Conservation (phyloP, 2,113 vertebrate species). For the Chloebia gouldiae region DNA sequence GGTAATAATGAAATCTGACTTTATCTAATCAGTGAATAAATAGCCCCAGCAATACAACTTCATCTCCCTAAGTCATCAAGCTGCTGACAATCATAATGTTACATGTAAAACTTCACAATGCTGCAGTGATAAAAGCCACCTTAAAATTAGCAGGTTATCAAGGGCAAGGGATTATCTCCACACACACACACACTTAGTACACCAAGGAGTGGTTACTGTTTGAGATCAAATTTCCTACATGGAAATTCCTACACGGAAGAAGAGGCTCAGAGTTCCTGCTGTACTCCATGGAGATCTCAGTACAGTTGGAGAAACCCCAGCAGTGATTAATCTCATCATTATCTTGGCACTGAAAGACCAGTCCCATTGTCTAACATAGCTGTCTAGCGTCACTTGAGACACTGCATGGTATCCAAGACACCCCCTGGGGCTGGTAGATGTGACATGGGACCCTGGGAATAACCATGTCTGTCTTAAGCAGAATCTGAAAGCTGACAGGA, state of each 20-base stretch:
- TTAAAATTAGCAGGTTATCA: not conserved
- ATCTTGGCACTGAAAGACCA: not conserved
- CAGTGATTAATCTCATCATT: not conserved
- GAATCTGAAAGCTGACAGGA: not conserved
- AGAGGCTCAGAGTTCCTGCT: not conserved
- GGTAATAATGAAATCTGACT: not conserved
- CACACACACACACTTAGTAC: too few species aligned
- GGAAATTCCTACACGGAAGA: not conserved
- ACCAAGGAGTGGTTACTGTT: not conserved
- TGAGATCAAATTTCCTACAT: not conserved
- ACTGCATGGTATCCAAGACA: not conserved
- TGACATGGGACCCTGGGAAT: not conserved
- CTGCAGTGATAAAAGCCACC: not conserved
- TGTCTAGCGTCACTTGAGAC: not conserved
- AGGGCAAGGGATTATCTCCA: not conserved
- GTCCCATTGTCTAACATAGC: not conserved
- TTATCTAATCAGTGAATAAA: not conserved
- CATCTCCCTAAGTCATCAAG: not conserved
- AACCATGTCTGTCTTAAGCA: not conserved
- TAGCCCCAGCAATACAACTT: not conserved
- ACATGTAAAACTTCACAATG: not conserved
- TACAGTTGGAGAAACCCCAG: not conserved
- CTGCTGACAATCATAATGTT: not conserved
- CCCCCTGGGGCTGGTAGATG: not conserved
- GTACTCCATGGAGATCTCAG: not conserved